A percentile compares a stretch with the other conserved stretches of the same genome.
phyloP scores from a whole-genome alignment of 2,113 vertebrate species.

The Petroica traversi region DNA sequence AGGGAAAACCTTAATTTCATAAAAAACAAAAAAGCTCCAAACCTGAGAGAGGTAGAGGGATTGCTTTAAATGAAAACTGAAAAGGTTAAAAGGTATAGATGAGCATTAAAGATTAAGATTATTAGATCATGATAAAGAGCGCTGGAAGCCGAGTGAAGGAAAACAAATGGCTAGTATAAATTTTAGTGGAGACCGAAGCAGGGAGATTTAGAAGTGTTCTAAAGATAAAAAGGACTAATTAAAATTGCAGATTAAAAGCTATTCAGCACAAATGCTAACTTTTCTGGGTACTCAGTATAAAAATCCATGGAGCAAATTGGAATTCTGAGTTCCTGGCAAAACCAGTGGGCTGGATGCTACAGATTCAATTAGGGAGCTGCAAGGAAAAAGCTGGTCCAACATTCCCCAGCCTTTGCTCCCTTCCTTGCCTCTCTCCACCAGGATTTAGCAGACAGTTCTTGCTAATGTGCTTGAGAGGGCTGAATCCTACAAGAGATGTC shows the following conservation, averaged over 20 bases:
- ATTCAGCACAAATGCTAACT: slow-evolving; percentile 68
- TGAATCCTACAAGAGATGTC: not conserved
- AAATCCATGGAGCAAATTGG: slow-evolving; percentile 67
- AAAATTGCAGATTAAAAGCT: slow-evolving; percentile 69
- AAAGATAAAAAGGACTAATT: slow-evolving; percentile 37
- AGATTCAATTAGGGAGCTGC: slow-evolving; percentile 58
- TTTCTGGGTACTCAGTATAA: slow-evolving; percentile 45
- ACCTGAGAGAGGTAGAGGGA: slow-evolving; percentile 19
- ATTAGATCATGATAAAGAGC: slow-evolving; percentile 54
- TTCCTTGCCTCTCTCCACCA: not conserved
- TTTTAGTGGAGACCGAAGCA: not conserved
- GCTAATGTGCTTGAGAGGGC: not conserved
- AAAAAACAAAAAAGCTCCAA: not conserved
- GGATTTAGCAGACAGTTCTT: not conserved
- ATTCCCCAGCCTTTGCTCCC: slow-evolving; percentile 21
- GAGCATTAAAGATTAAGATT: slow-evolving; percentile 44
- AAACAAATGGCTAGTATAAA: not conserved
- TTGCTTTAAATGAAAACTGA: slow-evolving; percentile 47
- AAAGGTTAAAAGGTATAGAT: slow-evolving; percentile 51
- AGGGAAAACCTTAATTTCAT: not conserved
- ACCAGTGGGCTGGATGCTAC: slow-evolving; percentile 43
- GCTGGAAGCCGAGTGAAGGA: not conserved
- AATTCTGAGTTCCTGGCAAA: slow-evolving; percentile 55
- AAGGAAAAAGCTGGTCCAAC: not conserved
- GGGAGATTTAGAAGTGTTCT: slow-evolving; percentile 41